Conservation (phyloP, 2,797 vertebrate species). For the Gymnothorax javanicus region DNA sequence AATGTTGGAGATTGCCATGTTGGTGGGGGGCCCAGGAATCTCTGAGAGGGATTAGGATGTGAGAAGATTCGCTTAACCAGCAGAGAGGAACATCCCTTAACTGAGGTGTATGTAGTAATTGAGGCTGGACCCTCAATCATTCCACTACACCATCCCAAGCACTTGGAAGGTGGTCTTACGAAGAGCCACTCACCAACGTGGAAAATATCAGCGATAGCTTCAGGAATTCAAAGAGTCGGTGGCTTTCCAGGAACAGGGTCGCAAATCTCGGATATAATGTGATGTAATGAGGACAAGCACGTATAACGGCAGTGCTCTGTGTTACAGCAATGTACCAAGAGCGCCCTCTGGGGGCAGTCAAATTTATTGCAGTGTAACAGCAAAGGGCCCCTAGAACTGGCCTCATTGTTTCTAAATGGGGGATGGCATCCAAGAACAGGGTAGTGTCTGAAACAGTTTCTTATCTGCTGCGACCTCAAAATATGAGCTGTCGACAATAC, state of each 20-base stretch:
- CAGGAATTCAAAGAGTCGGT: too few species aligned
- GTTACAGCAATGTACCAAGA: neutral
- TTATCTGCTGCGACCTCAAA: too few species aligned
- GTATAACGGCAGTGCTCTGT: neutral
- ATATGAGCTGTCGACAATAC: too few species aligned
- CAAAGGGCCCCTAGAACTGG: neutral
- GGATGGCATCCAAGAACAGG: neutral
- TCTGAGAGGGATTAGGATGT: slow-evolving; percentile 67
- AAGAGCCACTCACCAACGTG: too few species aligned
- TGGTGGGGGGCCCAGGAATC: slow-evolving; percentile 91
- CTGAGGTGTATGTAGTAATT: neutral
- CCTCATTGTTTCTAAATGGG: neutral
- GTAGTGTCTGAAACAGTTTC: too few species aligned
- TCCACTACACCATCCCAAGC: neutral
- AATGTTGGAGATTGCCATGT: slow-evolving; percentile 95
- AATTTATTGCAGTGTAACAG: neutral
- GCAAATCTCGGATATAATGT: neutral
- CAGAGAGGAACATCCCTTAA: neutral
- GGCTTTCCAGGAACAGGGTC: too few species aligned
- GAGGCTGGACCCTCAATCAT: neutral
- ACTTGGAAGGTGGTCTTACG: too few species aligned
- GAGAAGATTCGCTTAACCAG: neutral
- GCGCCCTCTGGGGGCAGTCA: slow-evolving; percentile 8
- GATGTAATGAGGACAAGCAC: neutral
- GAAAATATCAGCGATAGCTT: too few species aligned